Conservation (phyloP, 1,140 invertebrate genomes). For the Chionoecetes opilio region DNA sequence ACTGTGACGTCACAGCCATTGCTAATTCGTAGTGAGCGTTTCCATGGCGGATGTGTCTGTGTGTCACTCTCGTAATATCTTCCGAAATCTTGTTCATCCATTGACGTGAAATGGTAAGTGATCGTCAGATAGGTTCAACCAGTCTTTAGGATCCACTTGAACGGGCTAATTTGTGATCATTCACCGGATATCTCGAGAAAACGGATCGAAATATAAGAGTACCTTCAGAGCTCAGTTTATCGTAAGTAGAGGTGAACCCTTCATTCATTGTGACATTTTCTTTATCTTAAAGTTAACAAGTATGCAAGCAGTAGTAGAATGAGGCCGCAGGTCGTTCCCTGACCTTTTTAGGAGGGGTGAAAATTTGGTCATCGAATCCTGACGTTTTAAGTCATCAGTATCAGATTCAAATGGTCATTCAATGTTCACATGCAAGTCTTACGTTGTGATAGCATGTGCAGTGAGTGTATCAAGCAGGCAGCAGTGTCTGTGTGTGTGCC, state of each 20-base stretch:
- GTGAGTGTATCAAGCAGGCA: neutral
- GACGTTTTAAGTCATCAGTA: neutral
- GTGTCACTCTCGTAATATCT: slow-evolving; percentile 65
- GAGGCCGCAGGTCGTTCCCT: neutral
- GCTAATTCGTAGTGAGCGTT: slow-evolving; percentile 72
- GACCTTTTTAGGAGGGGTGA: neutral
- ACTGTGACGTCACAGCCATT: slow-evolving; percentile 72
- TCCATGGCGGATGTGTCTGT: slow-evolving; percentile 73
- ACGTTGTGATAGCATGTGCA: neutral
- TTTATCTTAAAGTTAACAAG: neutral
- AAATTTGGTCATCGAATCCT: neutral
- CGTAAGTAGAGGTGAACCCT: neutral
- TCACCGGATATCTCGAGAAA: neutral
- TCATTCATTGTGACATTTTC: neutral
- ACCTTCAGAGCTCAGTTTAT: neutral
- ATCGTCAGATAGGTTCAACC: neutral
- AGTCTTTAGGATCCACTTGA: slow-evolving; percentile 36
- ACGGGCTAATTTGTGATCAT: neutral
- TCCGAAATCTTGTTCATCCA: slow-evolving; percentile 66
- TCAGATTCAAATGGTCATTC: neutral
- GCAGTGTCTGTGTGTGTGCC: neutral
- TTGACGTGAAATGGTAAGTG: slow-evolving; percentile 71
- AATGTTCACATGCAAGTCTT: no score
- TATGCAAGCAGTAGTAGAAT: neutral
- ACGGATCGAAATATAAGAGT: neutral